phyloP scores from a whole-genome alignment of 1,140 invertebrate species.

The Eriocheir sinensis region DNA sequence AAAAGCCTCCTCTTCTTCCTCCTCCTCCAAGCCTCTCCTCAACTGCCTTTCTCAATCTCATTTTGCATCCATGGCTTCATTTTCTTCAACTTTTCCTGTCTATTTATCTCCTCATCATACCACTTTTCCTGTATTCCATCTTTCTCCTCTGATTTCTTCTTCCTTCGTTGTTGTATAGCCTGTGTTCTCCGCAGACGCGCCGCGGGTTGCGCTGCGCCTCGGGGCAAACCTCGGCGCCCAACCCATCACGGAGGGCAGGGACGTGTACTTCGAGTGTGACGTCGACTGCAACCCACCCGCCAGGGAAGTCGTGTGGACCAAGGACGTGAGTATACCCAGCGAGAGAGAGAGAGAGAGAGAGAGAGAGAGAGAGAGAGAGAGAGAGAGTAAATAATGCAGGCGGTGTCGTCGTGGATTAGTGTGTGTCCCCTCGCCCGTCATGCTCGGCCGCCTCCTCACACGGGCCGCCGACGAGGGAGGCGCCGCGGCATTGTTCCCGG shows the following conservation, averaged over 20 bases:
- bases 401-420: not conserved
- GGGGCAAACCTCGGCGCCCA: slow-evolving; percentile 31
- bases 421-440: not conserved
- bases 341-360: not conserved
- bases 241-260: slow-evolving; percentile 90
- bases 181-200: slow-evolving; percentile 33
- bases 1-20: no score
- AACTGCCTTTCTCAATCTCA: no score
- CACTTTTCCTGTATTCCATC: no score
- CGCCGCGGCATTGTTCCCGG: not conserved
- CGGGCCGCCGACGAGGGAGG: not conserved
- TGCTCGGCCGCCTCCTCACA: not conserved
- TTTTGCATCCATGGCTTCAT: no score
- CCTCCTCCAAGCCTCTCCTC: no score
- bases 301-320: slow-evolving; percentile 91
- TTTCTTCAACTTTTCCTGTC: no score
- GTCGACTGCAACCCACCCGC: slow-evolving; percentile 90
- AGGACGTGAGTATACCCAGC: slow-evolving; percentile 88
- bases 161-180: not conserved
- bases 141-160: no score
- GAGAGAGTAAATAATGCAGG: not conserved
- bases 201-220: slow-evolving; percentile 13
- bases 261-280: slow-evolving; percentile 95
- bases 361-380: not conserved
- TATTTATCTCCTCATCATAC: no score